These are phyloP conservation scores for Sesamia nonagrioides DNA, from an alignment of 1,140 invertebrate species.

Conservation along the genomic window DNA sequence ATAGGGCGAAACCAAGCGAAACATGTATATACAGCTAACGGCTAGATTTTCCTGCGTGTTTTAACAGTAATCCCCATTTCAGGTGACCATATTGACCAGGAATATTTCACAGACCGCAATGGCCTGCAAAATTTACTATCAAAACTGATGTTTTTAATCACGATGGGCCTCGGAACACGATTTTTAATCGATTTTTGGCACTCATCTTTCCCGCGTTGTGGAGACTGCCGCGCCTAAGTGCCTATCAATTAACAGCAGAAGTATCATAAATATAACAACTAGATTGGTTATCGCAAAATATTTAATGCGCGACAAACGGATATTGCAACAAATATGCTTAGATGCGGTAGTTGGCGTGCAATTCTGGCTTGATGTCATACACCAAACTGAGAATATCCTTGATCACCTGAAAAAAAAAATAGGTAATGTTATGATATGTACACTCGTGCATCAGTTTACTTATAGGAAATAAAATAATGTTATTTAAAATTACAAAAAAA, in stretches of 20 bases:
- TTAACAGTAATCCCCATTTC: slow-evolving; percentile 47
- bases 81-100: neutral
- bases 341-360: slow-evolving; percentile 94
- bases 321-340: slow-evolving; percentile 64
- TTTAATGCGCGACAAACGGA: slow-evolving; percentile 65
- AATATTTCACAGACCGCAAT: neutral
- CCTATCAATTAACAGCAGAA: slow-evolving; percentile 69
- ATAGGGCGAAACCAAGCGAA: slow-evolving; percentile 74
- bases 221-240: slow-evolving; percentile 55
- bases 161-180: neutral
- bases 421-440: neutral
- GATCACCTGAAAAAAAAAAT: slow-evolving; percentile 91
- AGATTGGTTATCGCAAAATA: slow-evolving; percentile 63
- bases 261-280: slow-evolving; percentile 72
- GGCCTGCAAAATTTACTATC: neutral
- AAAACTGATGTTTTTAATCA: neutral
- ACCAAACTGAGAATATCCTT: slow-evolving; percentile 94
- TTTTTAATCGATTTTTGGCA: neutral
- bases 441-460: too few relatives aligned
- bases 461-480: too few relatives aligned
- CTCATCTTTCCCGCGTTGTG: slow-evolving; percentile 51
- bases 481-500: too few relatives aligned
- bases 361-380: slow-evolving; percentile 96
- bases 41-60: slow-evolving; percentile 25
- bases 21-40: slow-evolving; percentile 75